Percentiles rank a stretch among this genome's conserved stretches.
phyloP scores from a whole-genome alignment of 1,140 invertebrate species.

The Gryllus bimaculatus region DNA sequence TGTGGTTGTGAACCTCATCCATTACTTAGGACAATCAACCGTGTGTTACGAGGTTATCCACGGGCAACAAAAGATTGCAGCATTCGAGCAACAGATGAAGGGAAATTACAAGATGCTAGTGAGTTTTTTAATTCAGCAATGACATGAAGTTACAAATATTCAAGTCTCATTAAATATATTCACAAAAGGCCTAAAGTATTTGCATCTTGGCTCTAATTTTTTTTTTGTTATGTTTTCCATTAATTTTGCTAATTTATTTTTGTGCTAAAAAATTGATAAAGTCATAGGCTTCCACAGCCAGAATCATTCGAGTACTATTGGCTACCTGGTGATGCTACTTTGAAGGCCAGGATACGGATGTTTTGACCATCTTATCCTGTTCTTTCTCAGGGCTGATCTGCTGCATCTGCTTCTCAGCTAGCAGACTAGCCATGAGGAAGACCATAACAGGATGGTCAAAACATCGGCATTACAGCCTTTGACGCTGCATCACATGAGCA shows the following conservation, averaged over 20 bases:
- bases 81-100: conserved; percentile 10
- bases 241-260: neutral
- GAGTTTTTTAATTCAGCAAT: neutral
- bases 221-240: neutral
- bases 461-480: too few relatives aligned
- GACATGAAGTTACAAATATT: neutral
- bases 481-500: too few relatives aligned
- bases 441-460: too few relatives aligned
- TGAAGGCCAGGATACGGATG: too few relatives aligned
- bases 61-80: conserved; percentile 29
- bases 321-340: too few relatives aligned
- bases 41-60: conserved; percentile 55
- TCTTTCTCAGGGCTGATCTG: too few relatives aligned
- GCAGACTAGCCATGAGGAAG: too few relatives aligned
- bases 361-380: too few relatives aligned
- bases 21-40: conserved; percentile 65
- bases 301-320: too few relatives aligned
- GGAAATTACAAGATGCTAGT: neutral
- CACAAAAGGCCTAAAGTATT: neutral
- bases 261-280: neutral
- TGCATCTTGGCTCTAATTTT: neutral
- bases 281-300: neutral
- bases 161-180: neutral
- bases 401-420: too few relatives aligned
- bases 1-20: conserved; percentile 67